Conservation (phyloP, 2,113 vertebrate species). For the Anhinga anhinga region DNA sequence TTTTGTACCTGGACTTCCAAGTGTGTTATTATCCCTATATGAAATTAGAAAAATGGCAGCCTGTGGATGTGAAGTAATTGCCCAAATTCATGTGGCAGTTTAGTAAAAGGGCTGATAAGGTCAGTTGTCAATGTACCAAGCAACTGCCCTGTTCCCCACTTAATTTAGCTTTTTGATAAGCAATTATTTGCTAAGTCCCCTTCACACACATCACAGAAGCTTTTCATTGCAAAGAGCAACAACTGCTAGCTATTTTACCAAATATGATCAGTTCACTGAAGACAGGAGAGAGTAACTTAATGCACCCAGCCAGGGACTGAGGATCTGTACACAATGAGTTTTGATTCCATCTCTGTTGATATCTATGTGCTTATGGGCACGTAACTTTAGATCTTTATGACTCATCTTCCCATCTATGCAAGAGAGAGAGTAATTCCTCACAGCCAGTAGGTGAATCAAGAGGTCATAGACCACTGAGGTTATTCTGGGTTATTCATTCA, state of each 20-base stretch:
- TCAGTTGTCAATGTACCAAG: not conserved
- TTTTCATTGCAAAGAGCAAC: not conserved
- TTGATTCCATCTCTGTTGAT: not conserved
- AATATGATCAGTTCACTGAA: not conserved
- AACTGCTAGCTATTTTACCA: not conserved
- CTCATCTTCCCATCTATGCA: not conserved
- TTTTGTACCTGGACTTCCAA: not conserved
- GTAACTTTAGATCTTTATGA: not conserved
- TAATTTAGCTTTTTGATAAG: not conserved
- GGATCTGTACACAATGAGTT: not conserved
- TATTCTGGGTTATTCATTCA: not conserved
- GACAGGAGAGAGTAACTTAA: not conserved
- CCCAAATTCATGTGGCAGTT: not conserved
- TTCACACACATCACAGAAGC: not conserved
- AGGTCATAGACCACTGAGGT: not conserved
- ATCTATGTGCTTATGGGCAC: not conserved
- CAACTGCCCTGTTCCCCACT: not conserved
- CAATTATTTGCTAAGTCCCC: not conserved
- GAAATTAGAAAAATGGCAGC: not conserved
- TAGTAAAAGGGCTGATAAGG: not conserved
- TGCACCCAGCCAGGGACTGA: not conserved
- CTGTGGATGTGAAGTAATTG: not conserved
- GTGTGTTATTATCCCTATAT: not conserved
- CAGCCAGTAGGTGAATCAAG: constrained; percentile 5
- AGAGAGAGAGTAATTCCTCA: not conserved